Base-by-base conservation (phyloP, 1,140 invertebrate species). In the Belonocnema kinseyi region DNA sequence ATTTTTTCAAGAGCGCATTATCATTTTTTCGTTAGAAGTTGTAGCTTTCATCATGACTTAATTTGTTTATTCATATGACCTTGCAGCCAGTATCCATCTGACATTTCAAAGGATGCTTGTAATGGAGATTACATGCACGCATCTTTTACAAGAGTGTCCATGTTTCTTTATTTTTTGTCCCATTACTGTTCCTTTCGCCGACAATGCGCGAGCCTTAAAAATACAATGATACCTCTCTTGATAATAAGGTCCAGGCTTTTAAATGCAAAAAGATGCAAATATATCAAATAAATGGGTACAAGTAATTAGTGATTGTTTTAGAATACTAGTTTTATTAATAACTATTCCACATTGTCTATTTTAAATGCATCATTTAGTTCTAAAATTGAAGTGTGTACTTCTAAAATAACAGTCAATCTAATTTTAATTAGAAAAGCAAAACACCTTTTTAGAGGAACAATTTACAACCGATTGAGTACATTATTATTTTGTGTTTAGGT, bases 51-150 rank as follows among this genome's bases (percentile, higher is more conserved):
- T 17, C 61, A 33, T 66, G 61, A 66, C 40, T 66, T 66, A 66
- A 66, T 66, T 66, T 66, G 61, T 66, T 66, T 66, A 66, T 66
- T 66, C 61, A 66, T 40, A 66, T 66, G 61, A 66, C 61, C 61
- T 66, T 66, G 61, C 61, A 33, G n/a, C 61, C 61, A 46, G 40
- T 46, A 46, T 46, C 40, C 61, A 66, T 26, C 61, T 66, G 61
- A 66, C 61, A 66, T 66, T 66, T 66, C 26, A 66, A 66, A 66
- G 61, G 61, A 66, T 33, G 61, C 61, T 66, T 66, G 61, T 66
- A 66, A 40, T 66, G 61, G 61, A 66, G 61, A 66, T 66, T 66
- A 66, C 26, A 66, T 66, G 61, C 61, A 66, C 61, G 61, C 61
- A 66, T 66, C 61, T 66, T 66, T 66, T 66, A 66, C 61, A 66